Evolutionary conservation across 2,888 invertebrate species (phyloP).

Genomic region (Eupsilia transversa): DNA sequence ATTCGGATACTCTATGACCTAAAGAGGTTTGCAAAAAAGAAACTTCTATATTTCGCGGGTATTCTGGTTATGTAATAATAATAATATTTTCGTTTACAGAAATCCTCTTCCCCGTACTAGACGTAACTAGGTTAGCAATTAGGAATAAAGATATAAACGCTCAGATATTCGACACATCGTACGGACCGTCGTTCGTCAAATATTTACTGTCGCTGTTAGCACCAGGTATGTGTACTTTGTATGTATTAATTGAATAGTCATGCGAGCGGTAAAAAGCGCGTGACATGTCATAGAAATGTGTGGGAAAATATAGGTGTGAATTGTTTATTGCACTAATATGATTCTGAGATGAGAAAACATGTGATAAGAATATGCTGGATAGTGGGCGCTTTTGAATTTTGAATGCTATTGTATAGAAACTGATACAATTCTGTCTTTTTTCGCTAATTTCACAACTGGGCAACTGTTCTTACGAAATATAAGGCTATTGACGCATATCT

Average conservation of each 20-base stretch:
- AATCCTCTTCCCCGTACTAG: conserved; percentile 96
- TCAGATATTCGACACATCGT: conserved; percentile 84
- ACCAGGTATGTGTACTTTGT: conserved; percentile 76
- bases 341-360: too few species aligned
- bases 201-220: conserved; percentile 80
- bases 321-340: too few species aligned
- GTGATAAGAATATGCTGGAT: too few species aligned
- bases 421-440: too few species aligned
- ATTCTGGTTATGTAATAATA: background rate
- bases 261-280: background rate
- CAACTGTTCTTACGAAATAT: too few species aligned
- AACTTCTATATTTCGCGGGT: too few species aligned
- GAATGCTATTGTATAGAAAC: too few species aligned
- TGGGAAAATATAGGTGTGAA: background rate
- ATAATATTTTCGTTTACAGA: conserved; percentile 86
- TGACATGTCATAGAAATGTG: background rate
- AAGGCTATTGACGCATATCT: too few species aligned
- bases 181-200: conserved; percentile 82
- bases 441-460: too few species aligned
- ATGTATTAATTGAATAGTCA: conserved; percentile 29
- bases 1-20: too few species aligned
- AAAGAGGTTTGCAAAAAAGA: too few species aligned
- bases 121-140: conserved; percentile 95
- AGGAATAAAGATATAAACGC: conserved; percentile 92
- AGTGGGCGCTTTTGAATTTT: too few species aligned